Evolutionary conservation across 1,140 invertebrate genomes (phyloP).

Genomic region (Meloidogyne chitwoodi): DNA sequence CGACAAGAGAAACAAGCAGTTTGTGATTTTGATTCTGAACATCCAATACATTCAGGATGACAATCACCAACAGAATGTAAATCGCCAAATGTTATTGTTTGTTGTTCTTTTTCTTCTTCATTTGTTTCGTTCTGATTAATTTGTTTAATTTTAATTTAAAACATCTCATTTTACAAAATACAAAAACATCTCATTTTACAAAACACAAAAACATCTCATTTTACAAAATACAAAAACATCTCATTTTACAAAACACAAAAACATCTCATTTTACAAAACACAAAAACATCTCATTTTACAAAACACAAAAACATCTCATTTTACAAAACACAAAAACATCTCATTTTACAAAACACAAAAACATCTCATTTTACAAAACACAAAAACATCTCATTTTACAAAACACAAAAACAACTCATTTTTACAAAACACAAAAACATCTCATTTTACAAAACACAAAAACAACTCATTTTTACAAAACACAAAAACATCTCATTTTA

Average conservation of each 20-base stretch:
- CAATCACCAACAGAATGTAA: slow-evolving; percentile 51
- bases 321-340: background rate
- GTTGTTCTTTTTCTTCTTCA: slow-evolving; percentile 7
- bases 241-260: background rate
- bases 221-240: background rate
- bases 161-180: too few species aligned
- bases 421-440: too few species aligned
- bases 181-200: too few species aligned
- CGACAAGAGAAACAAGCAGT: slow-evolving; percentile 46
- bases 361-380: background rate
- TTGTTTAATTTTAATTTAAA: too few species aligned
- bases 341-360: background rate
- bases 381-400: background rate
- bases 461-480: too few species aligned
- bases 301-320: background rate
- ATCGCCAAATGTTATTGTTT: slow-evolving; percentile 43
- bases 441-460: background rate
- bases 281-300: background rate
- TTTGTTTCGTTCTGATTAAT: slow-evolving; percentile 7
- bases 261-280: background rate
- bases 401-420: too few species aligned
- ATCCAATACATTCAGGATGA: slow-evolving; percentile 53
- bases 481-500: too few species aligned
- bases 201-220: background rate
- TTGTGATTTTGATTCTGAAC: slow-evolving; percentile 37